phyloP scores from a whole-genome alignment of 2,888 invertebrate species.

The Formica aserva region DNA sequence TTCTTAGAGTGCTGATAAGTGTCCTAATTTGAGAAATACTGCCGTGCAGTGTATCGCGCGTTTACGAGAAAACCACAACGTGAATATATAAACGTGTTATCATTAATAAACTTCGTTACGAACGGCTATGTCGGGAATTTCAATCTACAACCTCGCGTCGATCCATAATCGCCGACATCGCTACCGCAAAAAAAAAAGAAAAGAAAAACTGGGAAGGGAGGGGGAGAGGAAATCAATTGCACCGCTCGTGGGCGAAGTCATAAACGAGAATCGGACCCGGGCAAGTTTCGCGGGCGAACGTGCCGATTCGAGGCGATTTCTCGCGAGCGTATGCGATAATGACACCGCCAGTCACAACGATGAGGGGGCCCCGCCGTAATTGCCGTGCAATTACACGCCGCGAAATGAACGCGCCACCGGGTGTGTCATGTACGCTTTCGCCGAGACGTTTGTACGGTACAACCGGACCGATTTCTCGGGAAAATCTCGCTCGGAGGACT shows the following conservation, averaged over 20 bases:
- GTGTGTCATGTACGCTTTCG: constrained; percentile 33
- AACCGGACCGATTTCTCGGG: constrained; percentile 60
- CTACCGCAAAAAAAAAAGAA: not conserved
- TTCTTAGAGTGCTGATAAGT: not conserved
- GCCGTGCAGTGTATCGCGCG: not conserved
- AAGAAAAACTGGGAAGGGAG: not conserved
- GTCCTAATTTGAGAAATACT: constrained; percentile 37
- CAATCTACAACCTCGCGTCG: constrained; percentile 16
- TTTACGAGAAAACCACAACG: constrained; percentile 25
- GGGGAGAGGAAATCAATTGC: constrained; percentile 52
- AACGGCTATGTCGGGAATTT: constrained; percentile 40
- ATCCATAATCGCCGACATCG: constrained; percentile 17
- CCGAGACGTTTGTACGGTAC: constrained; percentile 25
- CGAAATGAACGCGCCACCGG: constrained; percentile 57
- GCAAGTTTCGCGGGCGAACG: constrained; percentile 53
- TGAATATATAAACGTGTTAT: constrained; percentile 33
- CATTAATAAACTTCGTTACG: constrained; percentile 48
- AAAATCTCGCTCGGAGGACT: constrained; percentile 55
- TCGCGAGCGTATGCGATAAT: constrained; percentile 60
- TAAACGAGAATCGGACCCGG: constrained; percentile 10
- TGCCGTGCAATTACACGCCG: constrained; percentile 67
- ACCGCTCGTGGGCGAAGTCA: constrained; percentile 41
- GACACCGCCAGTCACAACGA: constrained; percentile 45
- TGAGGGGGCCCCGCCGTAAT: constrained; percentile 56
- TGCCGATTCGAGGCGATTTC: constrained; percentile 53